Evolutionary conservation across 2,797 vertebrate genomes (phyloP).

Genomic region (Etheostoma perlongum): DNA sequence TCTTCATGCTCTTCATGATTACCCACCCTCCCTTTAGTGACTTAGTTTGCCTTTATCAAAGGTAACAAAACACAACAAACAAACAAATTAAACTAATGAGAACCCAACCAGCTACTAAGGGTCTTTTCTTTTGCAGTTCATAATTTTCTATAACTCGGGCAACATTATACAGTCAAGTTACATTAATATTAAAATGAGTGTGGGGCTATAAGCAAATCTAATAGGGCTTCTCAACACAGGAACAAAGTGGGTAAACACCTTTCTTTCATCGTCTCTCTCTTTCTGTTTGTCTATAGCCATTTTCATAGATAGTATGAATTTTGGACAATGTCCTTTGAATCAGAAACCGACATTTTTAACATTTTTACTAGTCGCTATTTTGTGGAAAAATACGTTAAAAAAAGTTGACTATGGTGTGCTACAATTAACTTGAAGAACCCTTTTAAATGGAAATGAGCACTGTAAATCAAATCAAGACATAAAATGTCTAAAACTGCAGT

Average conservation of each 20-base stretch:
- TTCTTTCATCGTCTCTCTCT: background rate
- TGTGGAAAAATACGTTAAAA: no score
- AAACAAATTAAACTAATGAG: conserved; percentile 37
- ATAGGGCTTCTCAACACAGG: conserved; percentile 5
- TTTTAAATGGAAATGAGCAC: no score
- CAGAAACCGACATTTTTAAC: no score
- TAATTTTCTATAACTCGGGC: conserved; percentile 13
- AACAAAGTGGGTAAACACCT: background rate
- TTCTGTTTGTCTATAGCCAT: background rate
- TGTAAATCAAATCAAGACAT: no score
- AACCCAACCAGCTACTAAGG: conserved; percentile 14
- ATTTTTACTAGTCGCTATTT: no score
- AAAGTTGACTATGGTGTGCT: no score
- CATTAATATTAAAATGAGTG: conserved; percentile 35
- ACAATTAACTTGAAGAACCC: no score
- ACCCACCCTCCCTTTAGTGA: background rate
- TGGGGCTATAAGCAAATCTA: conserved; percentile 15
- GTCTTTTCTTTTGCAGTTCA: conserved; percentile 25
- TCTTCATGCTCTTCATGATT: no score
- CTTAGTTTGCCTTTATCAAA: conserved; percentile 16
- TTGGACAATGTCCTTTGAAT: no score
- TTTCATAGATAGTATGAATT: no score
- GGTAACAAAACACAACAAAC: conserved; percentile 22
- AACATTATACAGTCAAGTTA: conserved; percentile 20
- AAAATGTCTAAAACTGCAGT: no score